These are phyloP conservation scores for Ancistrus triradiatus DNA, from an alignment of 2,113 vertebrate genomes.

Conservation along the genomic window DNA sequence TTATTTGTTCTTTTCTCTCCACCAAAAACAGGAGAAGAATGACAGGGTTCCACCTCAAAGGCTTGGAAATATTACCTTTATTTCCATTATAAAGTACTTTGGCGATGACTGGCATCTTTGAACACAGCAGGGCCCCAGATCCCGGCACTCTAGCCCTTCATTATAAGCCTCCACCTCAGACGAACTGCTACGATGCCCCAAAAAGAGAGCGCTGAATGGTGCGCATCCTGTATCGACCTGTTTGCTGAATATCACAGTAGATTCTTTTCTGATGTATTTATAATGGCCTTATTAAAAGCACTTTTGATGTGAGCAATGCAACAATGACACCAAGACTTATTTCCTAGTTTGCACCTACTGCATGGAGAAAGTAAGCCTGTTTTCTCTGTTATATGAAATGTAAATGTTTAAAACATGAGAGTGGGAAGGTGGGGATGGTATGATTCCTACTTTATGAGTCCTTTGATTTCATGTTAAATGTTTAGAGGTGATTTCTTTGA, in stretches of 20 bases:
- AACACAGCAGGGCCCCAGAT: conserved; percentile 65
- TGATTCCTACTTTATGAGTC: conserved; percentile 1
- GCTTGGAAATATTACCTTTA: conserved; percentile 63
- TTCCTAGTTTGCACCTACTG: conserved; percentile 50
- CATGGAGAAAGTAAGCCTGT: conserved; percentile 33
- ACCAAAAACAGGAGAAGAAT: conserved; percentile 43
- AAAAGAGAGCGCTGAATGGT: conserved; percentile 66
- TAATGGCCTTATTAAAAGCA: conserved; percentile 73
- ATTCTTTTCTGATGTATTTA: conserved; percentile 75
- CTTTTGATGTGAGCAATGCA: conserved; percentile 72
- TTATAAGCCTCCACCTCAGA: conserved; percentile 59
- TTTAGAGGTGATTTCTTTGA: conserved; percentile 45
- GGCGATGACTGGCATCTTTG: conserved; percentile 65
- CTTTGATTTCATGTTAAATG: conserved; percentile 52
- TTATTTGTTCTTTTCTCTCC: conserved; percentile 34
- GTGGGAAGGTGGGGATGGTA: not conserved
- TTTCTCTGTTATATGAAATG: conserved; percentile 4
- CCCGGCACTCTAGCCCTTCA: conserved; percentile 59
- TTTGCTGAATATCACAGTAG: conserved; percentile 73
- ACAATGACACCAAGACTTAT: conserved; percentile 59
- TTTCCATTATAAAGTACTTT: conserved; percentile 67
- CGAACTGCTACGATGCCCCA: conserved; percentile 54
- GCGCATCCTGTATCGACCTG: conserved; percentile 76
- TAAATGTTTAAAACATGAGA: conserved; percentile 18
- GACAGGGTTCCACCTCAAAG: conserved; percentile 54